Evolutionary conservation across 2,113 vertebrate species (phyloP), one percentile per base, ranked within the genome.

Genomic region (Tor tambroides): DNA sequence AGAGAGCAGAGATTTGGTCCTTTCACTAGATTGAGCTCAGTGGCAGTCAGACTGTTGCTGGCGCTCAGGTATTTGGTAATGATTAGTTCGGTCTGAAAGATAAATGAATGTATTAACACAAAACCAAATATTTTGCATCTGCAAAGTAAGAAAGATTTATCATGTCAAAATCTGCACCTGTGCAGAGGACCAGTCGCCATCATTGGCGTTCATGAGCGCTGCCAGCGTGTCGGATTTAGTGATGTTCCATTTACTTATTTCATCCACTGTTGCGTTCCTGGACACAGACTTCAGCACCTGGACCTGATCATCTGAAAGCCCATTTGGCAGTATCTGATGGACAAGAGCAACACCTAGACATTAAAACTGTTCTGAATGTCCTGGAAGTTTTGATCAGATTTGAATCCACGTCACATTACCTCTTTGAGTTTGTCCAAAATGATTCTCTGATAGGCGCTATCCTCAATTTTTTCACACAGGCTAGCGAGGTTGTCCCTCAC

Each of bases 1-100:
- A 97, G 89, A 12, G 87, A 80, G 75, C 96, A 97, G 5, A 95
- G 0, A 14, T 94, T 93, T 1, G 8, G 3, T 0, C 80, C 56
- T 0, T 67, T 88, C 0, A 96, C 87, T 2, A 43, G 51, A 0
- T 77, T 28, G 89, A 96, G 85, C 0, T 88, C 88, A 0, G 80
- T 15, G 69, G 84, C n/a, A 0, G 91, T 88, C 78, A 96, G 38
- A 41, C 30, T 12, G 0, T 91, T 88, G 12, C 89, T 86, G n/a
- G 89, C 81, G 5, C 0, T 81, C 11, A 90, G 0, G 0, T 94
- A 96, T 21, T 46, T 81, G 7, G 17, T 19, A 0, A 96, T 91
- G 0, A 94, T 81, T 5, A 38, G 59, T 0, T 87, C 78, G 75
- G 90, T 93, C 96, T 96, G 75, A 72, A 92, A 89, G 11, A 77